Evolutionary conservation across 2,113 vertebrate species (phyloP).

Genomic region (Mirza zaza): DNA sequence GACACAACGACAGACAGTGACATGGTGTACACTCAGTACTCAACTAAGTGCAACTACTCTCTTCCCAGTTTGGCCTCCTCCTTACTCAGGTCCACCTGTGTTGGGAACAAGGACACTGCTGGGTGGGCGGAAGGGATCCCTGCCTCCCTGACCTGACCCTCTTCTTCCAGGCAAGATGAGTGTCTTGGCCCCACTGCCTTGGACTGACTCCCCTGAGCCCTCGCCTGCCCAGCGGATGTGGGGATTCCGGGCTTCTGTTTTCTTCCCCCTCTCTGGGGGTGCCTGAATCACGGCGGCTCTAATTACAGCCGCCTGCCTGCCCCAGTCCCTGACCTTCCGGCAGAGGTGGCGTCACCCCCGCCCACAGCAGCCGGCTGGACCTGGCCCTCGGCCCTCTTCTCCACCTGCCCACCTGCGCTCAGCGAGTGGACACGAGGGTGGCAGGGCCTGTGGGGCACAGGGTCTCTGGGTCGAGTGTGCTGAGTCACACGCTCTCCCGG

Average conservation of each 20-base stretch:
- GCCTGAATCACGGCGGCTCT: constrained; percentile 25
- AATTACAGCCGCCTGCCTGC: constrained; percentile 41
- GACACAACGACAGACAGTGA: neutral
- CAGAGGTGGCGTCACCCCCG: neutral
- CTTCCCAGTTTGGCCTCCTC: neutral
- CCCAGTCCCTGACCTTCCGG: neutral
- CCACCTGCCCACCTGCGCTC: neutral
- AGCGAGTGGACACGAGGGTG: neutral
- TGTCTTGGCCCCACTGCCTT: neutral
- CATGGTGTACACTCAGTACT: rapidly evolving
- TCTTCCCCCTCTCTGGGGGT: neutral
- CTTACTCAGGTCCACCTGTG: neutral
- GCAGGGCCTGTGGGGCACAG: rapidly evolving
- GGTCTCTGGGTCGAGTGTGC: neutral
- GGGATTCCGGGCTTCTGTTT: neutral
- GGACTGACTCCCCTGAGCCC: neutral
- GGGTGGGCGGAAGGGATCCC: neutral
- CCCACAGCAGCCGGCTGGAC: neutral
- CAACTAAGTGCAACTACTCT: neutral
- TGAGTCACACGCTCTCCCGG: rapidly evolving
- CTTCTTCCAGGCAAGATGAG: neutral
- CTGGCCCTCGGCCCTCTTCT: neutral
- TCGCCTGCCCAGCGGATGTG: neutral
- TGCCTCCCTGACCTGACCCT: neutral
- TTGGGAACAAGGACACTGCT: neutral